Conservation (phyloP, 2,888 invertebrate species). For the Cremastinae sp. region DNA sequence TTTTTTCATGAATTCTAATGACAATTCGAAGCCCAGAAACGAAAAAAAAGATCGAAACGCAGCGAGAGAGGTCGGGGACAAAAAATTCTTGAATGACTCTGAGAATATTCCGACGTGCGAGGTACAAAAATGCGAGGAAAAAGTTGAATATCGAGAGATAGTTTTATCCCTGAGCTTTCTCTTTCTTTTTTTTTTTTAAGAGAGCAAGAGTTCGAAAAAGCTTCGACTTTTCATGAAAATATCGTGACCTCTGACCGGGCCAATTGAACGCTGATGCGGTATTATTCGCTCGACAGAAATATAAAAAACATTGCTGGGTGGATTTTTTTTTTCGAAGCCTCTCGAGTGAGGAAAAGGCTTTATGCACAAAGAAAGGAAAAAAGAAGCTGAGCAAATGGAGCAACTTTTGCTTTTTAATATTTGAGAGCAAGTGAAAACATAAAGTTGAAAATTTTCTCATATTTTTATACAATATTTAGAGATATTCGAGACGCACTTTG, state of each 20-base stretch:
- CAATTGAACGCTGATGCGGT: conserved; percentile 1
- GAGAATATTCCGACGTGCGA: conserved; percentile 16
- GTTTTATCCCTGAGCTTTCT: conserved; percentile 13
- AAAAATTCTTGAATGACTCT: conserved; percentile 24
- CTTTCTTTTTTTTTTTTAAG: not conserved
- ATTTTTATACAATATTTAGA: too few relatives aligned
- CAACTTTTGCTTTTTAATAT: conserved; percentile 3
- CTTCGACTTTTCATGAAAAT: conserved; percentile 37
- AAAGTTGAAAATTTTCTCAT: too few relatives aligned
- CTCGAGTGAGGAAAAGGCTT: not conserved
- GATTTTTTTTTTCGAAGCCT: not conserved
- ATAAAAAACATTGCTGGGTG: not conserved
- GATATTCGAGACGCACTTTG: too few relatives aligned
- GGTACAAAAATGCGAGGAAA: conserved; percentile 13
- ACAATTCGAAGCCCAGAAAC: conserved; percentile 13
- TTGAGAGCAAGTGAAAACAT: too few relatives aligned
- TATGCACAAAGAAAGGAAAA: not conserved
- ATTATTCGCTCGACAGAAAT: conserved; percentile 15
- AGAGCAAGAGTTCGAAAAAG: conserved; percentile 11
- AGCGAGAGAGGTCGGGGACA: conserved; percentile 4
- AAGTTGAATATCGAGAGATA: conserved; percentile 52
- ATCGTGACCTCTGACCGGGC: conserved; percentile 42
- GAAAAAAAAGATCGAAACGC: not conserved
- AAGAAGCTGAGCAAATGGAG: conserved; percentile 11
- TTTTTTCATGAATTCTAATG: conserved; percentile 48